These are phyloP conservation scores for Carduelis carduelis DNA, from an alignment of 2,797 vertebrate genomes.

Conservation along the genomic window DNA sequence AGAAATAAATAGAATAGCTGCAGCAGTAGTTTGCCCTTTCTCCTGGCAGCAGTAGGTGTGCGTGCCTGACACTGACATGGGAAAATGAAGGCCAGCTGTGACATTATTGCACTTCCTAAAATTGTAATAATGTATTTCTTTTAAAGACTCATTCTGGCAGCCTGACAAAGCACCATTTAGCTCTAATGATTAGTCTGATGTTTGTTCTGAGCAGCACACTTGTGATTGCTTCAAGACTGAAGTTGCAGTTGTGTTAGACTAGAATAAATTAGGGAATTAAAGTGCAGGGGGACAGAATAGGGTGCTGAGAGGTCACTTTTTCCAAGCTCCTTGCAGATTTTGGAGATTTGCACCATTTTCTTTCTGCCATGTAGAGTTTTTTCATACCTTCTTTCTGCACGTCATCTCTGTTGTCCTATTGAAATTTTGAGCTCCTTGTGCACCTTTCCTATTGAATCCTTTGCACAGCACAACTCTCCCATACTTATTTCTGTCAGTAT, in stretches of 20 bases:
- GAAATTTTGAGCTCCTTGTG: not conserved
- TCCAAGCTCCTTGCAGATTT: not conserved
- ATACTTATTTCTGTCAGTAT: not conserved
- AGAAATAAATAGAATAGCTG: not conserved
- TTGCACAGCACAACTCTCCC: not conserved
- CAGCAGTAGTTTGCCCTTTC: not conserved
- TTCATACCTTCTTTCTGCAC: not conserved
- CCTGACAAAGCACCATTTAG: not conserved
- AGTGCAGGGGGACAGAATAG: not conserved
- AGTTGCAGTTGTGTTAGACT: not conserved
- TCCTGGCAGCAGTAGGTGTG: fast-evolving
- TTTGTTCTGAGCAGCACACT: not conserved
- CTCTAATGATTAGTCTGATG: not conserved
- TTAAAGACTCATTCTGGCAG: not conserved
- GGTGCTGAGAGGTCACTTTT: not conserved
- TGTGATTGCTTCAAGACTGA: not conserved
- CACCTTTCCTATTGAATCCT: not conserved
- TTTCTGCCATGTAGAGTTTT: not conserved
- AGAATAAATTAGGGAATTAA: not conserved
- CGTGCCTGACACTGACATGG: not conserved
- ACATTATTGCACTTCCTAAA: not conserved
- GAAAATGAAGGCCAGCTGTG: not conserved
- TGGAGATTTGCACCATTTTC: not conserved
- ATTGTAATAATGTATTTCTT: not conserved
- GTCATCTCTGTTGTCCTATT: not conserved